Evolutionary conservation across 2,113 vertebrate genomes (phyloP).

Genomic region (Cardinalis cardinalis): DNA sequence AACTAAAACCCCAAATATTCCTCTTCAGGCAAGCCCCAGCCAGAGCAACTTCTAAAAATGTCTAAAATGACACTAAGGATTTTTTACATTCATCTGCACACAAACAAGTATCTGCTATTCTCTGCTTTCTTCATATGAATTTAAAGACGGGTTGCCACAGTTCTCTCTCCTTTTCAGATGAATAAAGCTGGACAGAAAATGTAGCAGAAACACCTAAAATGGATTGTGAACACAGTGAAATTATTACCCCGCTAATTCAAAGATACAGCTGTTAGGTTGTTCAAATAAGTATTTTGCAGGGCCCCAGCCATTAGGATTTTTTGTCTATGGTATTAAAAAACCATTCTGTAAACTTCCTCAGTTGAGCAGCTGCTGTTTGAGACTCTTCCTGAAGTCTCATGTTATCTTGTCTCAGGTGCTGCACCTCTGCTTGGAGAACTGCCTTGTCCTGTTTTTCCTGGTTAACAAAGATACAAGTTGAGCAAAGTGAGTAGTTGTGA

Average conservation of each 20-base stretch:
- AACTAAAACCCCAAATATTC: conserved; percentile 32
- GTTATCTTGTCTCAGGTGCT: conserved; percentile 93
- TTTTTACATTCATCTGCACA: conserved; percentile 83
- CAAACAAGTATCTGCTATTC: conserved; percentile 51
- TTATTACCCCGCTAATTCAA: conserved; percentile 30
- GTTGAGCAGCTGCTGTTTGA: conserved; percentile 89
- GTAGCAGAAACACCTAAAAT: conserved; percentile 54
- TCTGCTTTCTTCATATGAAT: conserved; percentile 31
- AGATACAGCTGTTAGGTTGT: conserved; percentile 3
- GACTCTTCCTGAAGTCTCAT: conserved; percentile 95
- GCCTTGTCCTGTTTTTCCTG: conserved; percentile 98
- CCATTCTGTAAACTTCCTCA: conserved; percentile 97
- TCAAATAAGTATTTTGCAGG: not conserved
- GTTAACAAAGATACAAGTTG: not conserved
- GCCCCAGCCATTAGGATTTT: conserved; percentile 71
- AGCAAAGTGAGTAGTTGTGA: not conserved
- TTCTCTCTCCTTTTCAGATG: conserved; percentile 36
- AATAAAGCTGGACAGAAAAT: conserved; percentile 33
- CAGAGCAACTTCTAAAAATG: conserved; percentile 59
- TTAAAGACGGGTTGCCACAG: not conserved
- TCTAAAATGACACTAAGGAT: conserved; percentile 66
- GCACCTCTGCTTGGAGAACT: conserved; percentile 92
- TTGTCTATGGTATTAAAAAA: conserved; percentile 95
- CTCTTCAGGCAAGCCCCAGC: conserved; percentile 47
- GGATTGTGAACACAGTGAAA: conserved; percentile 60